phyloP scores from a whole-genome alignment of 2,888 invertebrate species.

The Dorcus hopei region DNA sequence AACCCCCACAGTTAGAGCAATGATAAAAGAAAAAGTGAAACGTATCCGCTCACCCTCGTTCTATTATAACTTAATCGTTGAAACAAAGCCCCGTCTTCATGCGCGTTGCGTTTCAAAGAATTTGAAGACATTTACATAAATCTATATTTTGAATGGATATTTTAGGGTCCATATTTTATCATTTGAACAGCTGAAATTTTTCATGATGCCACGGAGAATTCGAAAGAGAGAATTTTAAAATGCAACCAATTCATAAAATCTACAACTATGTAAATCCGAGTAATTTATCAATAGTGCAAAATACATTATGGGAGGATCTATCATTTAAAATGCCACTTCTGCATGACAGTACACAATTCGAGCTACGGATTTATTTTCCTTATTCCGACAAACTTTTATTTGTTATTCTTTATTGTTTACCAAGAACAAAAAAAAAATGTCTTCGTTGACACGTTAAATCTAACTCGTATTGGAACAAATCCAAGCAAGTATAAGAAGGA shows the following conservation, averaged over 20 bases:
- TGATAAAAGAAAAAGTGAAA: background rate
- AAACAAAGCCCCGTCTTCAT: conserved; percentile 5
- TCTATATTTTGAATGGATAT: conserved; percentile 13
- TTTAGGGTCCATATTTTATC: conserved; percentile 18
- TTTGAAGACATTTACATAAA: conserved; percentile 14
- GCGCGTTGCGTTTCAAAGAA: conserved; percentile 4
- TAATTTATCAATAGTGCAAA: conserved; percentile 16
- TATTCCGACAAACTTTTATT: background rate
- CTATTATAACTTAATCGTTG: conserved; percentile 5
- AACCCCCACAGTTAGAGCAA: too few species aligned
- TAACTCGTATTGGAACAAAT: too few species aligned
- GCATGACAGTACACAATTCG: conserved; percentile 7
- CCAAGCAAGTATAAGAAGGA: too few species aligned
- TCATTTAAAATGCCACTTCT: conserved; percentile 5
- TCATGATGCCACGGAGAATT: conserved; percentile 6
- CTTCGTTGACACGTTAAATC: too few species aligned
- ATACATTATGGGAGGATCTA: conserved; percentile 13
- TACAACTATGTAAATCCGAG: conserved; percentile 13
- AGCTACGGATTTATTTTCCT: conserved; percentile 5
- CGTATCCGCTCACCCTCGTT: background rate
- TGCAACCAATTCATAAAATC: conserved; percentile 13
- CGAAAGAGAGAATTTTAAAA: conserved; percentile 9
- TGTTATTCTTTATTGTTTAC: background rate
- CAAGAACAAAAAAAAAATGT: too few species aligned
- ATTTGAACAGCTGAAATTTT: conserved; percentile 10